A percentile compares a stretch with the other conserved stretches of the same genome.
Evolutionary conservation across 2,113 vertebrate species (phyloP).

Genomic region (Uropsilus gracilis): DNA sequence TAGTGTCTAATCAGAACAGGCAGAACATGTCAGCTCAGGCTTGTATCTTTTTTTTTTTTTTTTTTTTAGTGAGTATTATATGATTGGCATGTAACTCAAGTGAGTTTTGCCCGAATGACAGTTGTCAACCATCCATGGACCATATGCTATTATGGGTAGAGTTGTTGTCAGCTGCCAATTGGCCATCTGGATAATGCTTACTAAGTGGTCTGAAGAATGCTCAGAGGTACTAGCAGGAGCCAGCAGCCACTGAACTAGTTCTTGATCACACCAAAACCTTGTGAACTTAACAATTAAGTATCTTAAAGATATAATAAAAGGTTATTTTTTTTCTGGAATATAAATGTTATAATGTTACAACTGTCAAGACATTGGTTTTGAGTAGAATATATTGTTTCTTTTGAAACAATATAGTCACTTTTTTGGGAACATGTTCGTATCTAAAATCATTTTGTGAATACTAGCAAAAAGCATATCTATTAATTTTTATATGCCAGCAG

Average conservation of each 20-base stretch:
- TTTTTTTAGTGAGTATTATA: not conserved
- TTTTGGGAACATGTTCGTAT: not conserved
- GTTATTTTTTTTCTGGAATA: not conserved
- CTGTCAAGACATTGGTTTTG: not conserved
- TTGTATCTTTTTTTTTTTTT: not conserved
- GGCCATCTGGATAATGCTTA: slow-evolving; percentile 55
- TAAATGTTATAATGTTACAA: not conserved
- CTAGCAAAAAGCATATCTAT: not conserved
- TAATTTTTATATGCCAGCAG: not conserved
- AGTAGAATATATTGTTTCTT: not conserved
- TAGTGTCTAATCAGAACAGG: not conserved
- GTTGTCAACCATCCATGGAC: slow-evolving; percentile 52
- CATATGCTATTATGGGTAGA: slow-evolving; percentile 44
- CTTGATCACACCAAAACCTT: not conserved
- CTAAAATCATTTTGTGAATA: not conserved
- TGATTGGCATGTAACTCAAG: slow-evolving; percentile 13
- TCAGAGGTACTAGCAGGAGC: not conserved
- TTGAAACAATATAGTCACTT: not conserved
- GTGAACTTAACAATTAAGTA: not conserved
- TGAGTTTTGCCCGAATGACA: slow-evolving; percentile 58
- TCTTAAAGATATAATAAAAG: not conserved
- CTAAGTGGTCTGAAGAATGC: not conserved
- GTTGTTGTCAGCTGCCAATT: not conserved
- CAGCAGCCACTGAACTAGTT: not conserved
- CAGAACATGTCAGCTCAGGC: not conserved